Evolutionary conservation across 2,797 vertebrate genomes (phyloP).

Genomic region (Ara ararauna): DNA sequence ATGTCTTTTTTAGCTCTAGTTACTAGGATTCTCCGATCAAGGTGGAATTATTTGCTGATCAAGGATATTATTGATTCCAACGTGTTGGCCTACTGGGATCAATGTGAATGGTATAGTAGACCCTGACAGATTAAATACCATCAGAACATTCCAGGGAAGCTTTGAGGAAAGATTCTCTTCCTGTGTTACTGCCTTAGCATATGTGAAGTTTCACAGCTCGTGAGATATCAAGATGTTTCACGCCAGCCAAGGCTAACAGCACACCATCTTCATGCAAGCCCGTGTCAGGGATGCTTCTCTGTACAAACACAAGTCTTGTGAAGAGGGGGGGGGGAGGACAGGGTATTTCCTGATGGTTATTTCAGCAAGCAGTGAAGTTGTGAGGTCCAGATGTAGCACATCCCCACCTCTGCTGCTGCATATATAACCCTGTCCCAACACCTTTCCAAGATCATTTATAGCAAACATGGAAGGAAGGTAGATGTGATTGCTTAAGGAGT

Average conservation of each 20-base stretch:
- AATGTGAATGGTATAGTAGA: not conserved
- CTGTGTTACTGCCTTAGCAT: not conserved
- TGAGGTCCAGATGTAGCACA: not conserved
- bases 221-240: slow-evolving; percentile 15
- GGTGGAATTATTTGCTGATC: slow-evolving; percentile 45
- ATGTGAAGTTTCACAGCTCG: slow-evolving; percentile 6
- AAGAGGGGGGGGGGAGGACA: not conserved
- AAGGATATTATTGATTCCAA: slow-evolving; percentile 6
- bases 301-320: not conserved
- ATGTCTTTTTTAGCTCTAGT: not conserved
- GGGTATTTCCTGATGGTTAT: not conserved
- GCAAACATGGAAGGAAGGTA: not conserved
- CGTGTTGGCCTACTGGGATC: not conserved
- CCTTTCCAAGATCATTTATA: not conserved
- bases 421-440: not conserved
- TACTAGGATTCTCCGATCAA: slow-evolving; percentile 43
- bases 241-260: slow-evolving; percentile 26
- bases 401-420: not conserved
- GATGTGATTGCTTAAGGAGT: slow-evolving; percentile 1
- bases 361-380: not conserved
- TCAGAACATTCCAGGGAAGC: slow-evolving; percentile 10
- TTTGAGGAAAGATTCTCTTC: not conserved
- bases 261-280: not conserved
- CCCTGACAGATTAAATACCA: not conserved
- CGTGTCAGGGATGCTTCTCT: not conserved